phyloP scores from a whole-genome alignment of 1,140 invertebrate genomes.

The Pygmarrhopalites habei region DNA sequence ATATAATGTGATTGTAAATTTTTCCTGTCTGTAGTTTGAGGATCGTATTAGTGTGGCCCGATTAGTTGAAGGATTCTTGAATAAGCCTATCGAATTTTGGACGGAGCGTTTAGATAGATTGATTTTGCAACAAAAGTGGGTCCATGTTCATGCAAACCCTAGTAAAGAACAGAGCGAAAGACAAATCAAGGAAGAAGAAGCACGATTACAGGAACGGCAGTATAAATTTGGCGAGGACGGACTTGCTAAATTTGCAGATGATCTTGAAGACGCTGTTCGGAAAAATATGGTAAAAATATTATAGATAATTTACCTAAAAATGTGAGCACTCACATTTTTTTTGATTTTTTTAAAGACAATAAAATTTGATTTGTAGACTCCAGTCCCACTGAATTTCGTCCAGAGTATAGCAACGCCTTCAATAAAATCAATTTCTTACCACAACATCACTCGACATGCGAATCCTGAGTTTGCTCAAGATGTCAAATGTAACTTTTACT shows the following conservation, averaged over 20 bases:
- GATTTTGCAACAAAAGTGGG: constrained; percentile 55
- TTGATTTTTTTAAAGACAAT: too few relatives aligned
- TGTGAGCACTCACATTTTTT: too few relatives aligned
- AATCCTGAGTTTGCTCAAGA: constrained; percentile 26
- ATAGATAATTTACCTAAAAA: too few relatives aligned
- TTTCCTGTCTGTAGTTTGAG: constrained; percentile 54
- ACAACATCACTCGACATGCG: constrained; percentile 54
- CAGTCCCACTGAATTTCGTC: constrained; percentile 59
- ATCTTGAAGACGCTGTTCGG: constrained; percentile 59
- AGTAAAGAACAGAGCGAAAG: constrained; percentile 52
- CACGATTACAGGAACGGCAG: constrained; percentile 58
- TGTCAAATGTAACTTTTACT: constrained; percentile 53
- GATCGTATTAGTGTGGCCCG: constrained; percentile 63
- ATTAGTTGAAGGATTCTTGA: constrained; percentile 55
- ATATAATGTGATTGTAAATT: constrained; percentile 33
- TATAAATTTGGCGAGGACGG: constrained; percentile 59
- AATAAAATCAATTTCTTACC: constrained; percentile 60
- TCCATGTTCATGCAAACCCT: constrained; percentile 51
- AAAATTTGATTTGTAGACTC: too few relatives aligned
- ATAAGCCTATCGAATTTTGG: constrained; percentile 63
- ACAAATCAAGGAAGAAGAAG: constrained; percentile 58
- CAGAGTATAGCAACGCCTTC: constrained; percentile 61
- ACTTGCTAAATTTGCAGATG: constrained; percentile 54
- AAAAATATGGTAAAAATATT: constrained; percentile 51
- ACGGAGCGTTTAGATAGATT: constrained; percentile 59